phyloP scores from a whole-genome alignment of 2,113 vertebrate species.

The Austrofundulus limnaeus region DNA sequence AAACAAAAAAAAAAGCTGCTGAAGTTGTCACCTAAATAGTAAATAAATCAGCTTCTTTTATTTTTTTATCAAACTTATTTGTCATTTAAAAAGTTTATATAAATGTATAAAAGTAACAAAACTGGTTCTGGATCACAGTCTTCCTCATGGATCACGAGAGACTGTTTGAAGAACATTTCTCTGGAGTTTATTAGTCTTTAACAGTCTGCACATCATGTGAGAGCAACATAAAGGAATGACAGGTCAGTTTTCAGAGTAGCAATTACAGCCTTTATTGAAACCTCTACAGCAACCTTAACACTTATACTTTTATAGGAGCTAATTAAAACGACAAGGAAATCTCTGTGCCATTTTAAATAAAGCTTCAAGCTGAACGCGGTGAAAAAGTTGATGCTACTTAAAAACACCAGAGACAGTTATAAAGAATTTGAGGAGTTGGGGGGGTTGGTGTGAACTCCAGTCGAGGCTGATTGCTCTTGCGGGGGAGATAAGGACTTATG shows the following conservation, averaged over 20 bases:
- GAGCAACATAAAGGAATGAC: constrained; percentile 42
- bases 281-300: constrained; percentile 66
- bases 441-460: constrained; percentile 13
- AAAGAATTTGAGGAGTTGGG: constrained; percentile 43
- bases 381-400: constrained; percentile 33
- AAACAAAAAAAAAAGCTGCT: constrained; percentile 19
- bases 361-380: constrained; percentile 12
- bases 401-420: constrained; percentile 60
- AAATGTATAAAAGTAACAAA: not conserved
- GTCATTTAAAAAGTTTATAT: constrained; percentile 4
- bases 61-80: constrained; percentile 28
- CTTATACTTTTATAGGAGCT: constrained; percentile 66
- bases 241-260: constrained; percentile 45
- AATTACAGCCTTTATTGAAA: constrained; percentile 68
- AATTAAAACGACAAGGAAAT: constrained; percentile 60
- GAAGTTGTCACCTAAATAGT: constrained; percentile 4
- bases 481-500: constrained; percentile 48
- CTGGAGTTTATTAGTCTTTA: not conserved
- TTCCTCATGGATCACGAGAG: not conserved
- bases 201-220: constrained; percentile 14
- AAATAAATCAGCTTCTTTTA: constrained; percentile 19
- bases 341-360: constrained; percentile 40
- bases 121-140: not conserved
- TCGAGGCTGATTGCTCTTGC: constrained; percentile 39
- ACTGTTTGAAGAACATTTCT: constrained; percentile 1